A percentile compares a stretch with the other conserved stretches of the same genome.
Conservation (phyloP, 2,888 invertebrate species). For the Antheraea assamensis region DNA sequence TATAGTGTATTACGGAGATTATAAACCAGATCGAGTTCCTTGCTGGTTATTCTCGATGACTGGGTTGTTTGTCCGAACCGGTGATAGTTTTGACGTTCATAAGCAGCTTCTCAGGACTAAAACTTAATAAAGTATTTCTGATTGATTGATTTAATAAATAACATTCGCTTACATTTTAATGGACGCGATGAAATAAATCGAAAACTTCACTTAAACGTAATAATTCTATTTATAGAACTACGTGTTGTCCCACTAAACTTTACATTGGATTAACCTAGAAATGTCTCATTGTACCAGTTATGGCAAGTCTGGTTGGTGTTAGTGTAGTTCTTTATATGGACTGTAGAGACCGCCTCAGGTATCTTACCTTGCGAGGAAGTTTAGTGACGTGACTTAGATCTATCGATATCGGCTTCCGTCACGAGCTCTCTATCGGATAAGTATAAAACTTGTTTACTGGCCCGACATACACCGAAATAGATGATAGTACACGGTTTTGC, state of each 20-base stretch:
- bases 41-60: too few species aligned
- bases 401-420: constrained; percentile 19
- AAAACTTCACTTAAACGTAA: not conserved
- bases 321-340: constrained; percentile 14
- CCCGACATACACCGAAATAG: not conserved
- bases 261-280: constrained; percentile 21
- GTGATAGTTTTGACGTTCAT: too few species aligned
- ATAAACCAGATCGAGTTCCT: too few species aligned
- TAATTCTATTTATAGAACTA: constrained; percentile 14
- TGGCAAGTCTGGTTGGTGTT: constrained; percentile 16
- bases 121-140: too few species aligned
- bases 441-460: not conserved
- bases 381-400: constrained; percentile 18
- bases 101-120: too few species aligned
- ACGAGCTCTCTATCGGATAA: not conserved
- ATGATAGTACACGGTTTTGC: not conserved
- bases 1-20: too few species aligned
- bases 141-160: too few species aligned
- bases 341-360: constrained; percentile 11
- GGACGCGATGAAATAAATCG: not conserved
- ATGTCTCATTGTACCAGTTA: constrained; percentile 19
- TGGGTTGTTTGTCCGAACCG: too few species aligned
- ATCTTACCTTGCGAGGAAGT: constrained; percentile 15
- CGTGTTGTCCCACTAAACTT: constrained; percentile 19
- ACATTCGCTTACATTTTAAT: not conserved